These are phyloP conservation scores for Notechis scutatus DNA, from an alignment of 2,113 vertebrate species.

Conservation along the genomic window DNA sequence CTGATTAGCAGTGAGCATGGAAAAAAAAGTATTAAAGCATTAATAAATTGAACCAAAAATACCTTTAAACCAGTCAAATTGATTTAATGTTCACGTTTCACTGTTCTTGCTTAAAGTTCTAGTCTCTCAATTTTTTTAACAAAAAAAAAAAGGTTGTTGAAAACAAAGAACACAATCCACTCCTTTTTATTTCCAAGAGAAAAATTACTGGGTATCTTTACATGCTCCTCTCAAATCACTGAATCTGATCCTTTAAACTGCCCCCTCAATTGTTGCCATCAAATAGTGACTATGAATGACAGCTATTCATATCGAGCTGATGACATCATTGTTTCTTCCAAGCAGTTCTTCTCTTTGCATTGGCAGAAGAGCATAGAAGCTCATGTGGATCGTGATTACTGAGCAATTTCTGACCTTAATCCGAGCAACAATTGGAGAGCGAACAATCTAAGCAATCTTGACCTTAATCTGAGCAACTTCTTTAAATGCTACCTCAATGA, in stretches of 20 bases:
- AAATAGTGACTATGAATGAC: not conserved
- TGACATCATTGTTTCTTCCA: not conserved
- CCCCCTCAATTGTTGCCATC: not conserved
- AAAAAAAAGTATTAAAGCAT: conserved; percentile 57
- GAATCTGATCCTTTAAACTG: not conserved
- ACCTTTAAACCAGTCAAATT: conserved; percentile 33
- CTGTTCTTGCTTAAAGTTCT: not conserved
- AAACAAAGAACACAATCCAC: not conserved
- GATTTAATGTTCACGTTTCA: conserved; percentile 49
- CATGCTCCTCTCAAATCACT: not conserved
- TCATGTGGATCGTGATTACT: not conserved
- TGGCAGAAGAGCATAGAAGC: not conserved
- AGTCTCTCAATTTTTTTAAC: conserved; percentile 3
- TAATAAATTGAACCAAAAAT: conserved; percentile 48
- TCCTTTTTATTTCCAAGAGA: not conserved
- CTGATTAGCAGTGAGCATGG: conserved; percentile 63
- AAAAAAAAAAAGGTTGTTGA: not conserved
- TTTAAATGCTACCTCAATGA: not conserved
- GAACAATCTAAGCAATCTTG: no score
- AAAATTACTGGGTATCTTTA: not conserved
- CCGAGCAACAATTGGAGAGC: not conserved
- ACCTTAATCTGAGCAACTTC: not conserved
- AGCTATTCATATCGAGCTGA: not conserved
- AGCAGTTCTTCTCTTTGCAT: not conserved
- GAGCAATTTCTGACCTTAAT: not conserved